Evolutionary conservation across 1,140 invertebrate genomes (phyloP).

Genomic region (Thaumetopoea pityocampa): DNA sequence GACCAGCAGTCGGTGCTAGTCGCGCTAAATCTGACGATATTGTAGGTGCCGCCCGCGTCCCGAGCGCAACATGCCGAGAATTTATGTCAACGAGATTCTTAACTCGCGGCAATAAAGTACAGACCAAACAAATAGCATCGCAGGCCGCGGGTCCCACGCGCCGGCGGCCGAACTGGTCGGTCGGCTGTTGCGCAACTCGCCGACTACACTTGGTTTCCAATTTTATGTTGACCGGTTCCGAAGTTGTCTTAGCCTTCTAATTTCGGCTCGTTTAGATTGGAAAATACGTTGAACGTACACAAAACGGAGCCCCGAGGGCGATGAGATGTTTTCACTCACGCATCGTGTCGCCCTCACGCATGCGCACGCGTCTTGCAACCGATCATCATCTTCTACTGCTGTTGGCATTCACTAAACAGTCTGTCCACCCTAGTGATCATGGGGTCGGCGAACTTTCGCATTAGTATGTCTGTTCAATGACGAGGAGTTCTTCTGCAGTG

Average conservation of each 20-base stretch:
- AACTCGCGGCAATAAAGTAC: slow-evolving; percentile 56
- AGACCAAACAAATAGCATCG: slow-evolving; percentile 47
- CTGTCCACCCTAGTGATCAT: slow-evolving; percentile 9
- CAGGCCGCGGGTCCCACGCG: slow-evolving; percentile 58
- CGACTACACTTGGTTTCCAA: slow-evolving; percentile 73
- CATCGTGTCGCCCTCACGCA: slow-evolving; percentile 4
- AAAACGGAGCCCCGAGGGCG: slow-evolving; percentile 35
- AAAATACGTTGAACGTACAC: slow-evolving; percentile 54
- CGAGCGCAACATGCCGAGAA: too few relatives aligned
- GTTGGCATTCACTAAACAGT: slow-evolving; percentile 18
- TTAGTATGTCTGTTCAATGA: slow-evolving; percentile 2
- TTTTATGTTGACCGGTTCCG: slow-evolving; percentile 75
- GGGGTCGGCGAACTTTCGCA: slow-evolving; percentile 5
- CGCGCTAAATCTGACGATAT: slow-evolving; percentile 36
- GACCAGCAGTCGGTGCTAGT: slow-evolving; percentile 1
- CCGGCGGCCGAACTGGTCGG: slow-evolving; percentile 59
- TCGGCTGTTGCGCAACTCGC: slow-evolving; percentile 64
- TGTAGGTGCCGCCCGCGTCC: slow-evolving; percentile 36
- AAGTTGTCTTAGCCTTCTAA: slow-evolving; percentile 73
- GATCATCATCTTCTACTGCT: slow-evolving; percentile 14
- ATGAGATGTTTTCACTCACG: slow-evolving; percentile 40
- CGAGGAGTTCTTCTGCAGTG: neutral
- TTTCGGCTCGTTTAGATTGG: slow-evolving; percentile 73
- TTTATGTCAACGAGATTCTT: slow-evolving; percentile 65
- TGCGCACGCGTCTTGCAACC: slow-evolving; percentile 16